Conservation (phyloP, 2,113 vertebrate genomes). For the Leptodactylus fuscus region DNA sequence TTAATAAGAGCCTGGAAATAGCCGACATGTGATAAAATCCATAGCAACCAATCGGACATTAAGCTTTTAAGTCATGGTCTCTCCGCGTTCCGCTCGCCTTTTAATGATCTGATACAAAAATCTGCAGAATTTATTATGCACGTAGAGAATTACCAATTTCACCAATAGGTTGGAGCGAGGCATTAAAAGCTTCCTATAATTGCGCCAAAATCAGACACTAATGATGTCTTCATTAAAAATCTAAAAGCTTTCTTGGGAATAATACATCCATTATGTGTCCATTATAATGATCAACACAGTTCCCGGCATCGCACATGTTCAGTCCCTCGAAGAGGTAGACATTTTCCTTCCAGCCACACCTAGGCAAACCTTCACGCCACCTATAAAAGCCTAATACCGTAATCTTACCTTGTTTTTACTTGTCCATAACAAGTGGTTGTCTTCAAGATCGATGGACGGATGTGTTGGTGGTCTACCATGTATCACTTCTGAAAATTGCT, state of each 20-base stretch:
- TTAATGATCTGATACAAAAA: conserved; percentile 11
- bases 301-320: not conserved
- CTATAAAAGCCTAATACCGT: not conserved
- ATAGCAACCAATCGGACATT: conserved; percentile 1
- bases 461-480: not conserved
- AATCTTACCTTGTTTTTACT: not conserved
- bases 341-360: not conserved
- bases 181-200: conserved; percentile 21
- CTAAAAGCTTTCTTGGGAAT: not conserved
- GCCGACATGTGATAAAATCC: not conserved
- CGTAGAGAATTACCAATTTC: not conserved
- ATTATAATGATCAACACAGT: not conserved
- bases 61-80: conserved; percentile 19
- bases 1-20: not conserved
- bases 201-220: conserved; percentile 2
- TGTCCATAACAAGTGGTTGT: not conserved
- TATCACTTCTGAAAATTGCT: not conserved
- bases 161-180: not conserved
- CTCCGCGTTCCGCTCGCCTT: not conserved
- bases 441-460: not conserved
- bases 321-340: not conserved
- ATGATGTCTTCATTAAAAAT: conserved; percentile 13
- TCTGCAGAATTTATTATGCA: not conserved
- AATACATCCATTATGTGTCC: not conserved
- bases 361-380: not conserved